Base-by-base conservation (phyloP, 2,888 invertebrate genomes). In the Torymus auratus region DNA sequence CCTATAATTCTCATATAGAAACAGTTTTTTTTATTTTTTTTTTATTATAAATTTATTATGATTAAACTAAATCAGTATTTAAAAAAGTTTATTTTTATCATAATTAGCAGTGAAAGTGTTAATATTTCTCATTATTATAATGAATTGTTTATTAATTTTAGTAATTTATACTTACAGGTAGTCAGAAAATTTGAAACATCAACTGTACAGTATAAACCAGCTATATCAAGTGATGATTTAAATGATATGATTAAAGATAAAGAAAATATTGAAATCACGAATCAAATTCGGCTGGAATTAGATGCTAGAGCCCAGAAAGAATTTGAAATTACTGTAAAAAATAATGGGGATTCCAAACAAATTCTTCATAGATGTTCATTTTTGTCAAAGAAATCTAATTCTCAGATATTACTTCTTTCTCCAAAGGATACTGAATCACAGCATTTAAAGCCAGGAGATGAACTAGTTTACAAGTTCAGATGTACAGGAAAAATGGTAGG, bases 401-500 rank as follows among this genome's bases (percentile, higher is more conserved):
- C 93, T 3, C 94, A 93, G 88, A 86, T 94, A 65, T 88, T 85
- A 65, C 87, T 94, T 68, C 14, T 88, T 3, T 88, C 86, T 53
- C 93, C 93, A 64, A 23, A 75, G 85, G 2, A 86, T 68, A 79
- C 91, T 65, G 87, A 89, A 78, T 88, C 88, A 13, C 88, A 89
- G 15, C 89, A 88, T 74, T 85, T 94, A 67, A 85, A 88, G 71
- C 92, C 93, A 0, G 88, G 88, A 2, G 88, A 92, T 82, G 89
- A 89, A 52, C 85, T 93, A 65, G 87, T 86, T 23, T 92, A 93
- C 71, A 90, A 86, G 56, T 91, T 95, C 73, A 90, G 89, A 78
- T 94, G 94, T 84, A 88, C 86, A 55, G 93, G 93, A 10, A 93
- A 92, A 89, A 93, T 93, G 88, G 91, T 94, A 77, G 95, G 95